Evolutionary conservation across 2,888 invertebrate species (phyloP).

Genomic region (Stenchaetothrips biformis): DNA sequence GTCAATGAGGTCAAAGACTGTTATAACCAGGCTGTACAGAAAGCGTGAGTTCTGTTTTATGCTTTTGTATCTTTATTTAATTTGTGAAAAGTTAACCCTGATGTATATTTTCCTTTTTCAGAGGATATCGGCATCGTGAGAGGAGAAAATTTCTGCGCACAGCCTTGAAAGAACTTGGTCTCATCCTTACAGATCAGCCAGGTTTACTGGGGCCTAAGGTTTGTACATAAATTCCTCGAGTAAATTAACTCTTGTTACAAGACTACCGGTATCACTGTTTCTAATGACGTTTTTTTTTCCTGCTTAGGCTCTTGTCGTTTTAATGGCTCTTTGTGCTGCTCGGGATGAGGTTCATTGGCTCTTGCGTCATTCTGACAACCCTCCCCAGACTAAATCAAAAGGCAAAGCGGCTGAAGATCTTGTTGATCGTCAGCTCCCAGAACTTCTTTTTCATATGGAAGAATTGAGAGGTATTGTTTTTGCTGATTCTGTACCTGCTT

Average conservation of each 20-base stretch:
- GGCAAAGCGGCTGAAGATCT: slow-evolving; percentile 86
- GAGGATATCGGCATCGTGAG: slow-evolving; percentile 85
- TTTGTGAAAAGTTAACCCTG: slow-evolving; percentile 10
- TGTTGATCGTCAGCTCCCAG: slow-evolving; percentile 92
- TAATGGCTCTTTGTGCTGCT: slow-evolving; percentile 92
- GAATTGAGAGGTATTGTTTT: slow-evolving; percentile 71
- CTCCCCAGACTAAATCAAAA: slow-evolving; percentile 79
- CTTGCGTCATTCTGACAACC: slow-evolving; percentile 91
- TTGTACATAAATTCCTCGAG: slow-evolving; percentile 29
- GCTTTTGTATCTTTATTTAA: neutral
- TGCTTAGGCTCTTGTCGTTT: slow-evolving; percentile 74
- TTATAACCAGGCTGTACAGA: slow-evolving; percentile 82
- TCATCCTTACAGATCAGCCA: slow-evolving; percentile 96
- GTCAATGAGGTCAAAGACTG: slow-evolving; percentile 95
- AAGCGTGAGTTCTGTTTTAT: slow-evolving; percentile 55
- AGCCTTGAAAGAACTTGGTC: slow-evolving; percentile 88
- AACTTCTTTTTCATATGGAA: slow-evolving; percentile 96
- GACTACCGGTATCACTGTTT: neutral
- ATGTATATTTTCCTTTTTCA: slow-evolving; percentile 38
- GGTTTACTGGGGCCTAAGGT: slow-evolving; percentile 92
- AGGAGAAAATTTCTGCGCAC: slow-evolving; percentile 92
- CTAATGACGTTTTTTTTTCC: slow-evolving; percentile 26
- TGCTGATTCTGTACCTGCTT: slow-evolving; percentile 12
- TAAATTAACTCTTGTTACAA: slow-evolving; percentile 3
- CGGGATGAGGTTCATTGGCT: slow-evolving; percentile 98